Evolutionary conservation across 2,888 invertebrate genomes (phyloP).

Genomic region (Sicus ferrugineus): DNA sequence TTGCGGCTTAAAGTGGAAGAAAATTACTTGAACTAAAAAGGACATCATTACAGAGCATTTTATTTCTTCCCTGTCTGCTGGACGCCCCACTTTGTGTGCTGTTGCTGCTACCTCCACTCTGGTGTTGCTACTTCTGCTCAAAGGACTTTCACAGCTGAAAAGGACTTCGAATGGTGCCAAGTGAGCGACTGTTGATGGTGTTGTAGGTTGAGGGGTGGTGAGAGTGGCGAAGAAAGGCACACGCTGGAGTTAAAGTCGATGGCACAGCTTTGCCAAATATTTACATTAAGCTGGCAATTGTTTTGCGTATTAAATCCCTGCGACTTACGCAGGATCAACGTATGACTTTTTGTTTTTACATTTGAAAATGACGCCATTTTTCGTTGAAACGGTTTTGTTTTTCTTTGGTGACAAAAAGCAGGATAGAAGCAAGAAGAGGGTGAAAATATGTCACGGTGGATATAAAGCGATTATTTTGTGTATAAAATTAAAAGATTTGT

Average conservation of each 20-base stretch:
- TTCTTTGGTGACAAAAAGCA: no score
- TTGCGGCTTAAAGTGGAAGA: conserved; percentile 22
- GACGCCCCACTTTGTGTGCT: neutral
- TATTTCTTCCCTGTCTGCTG: neutral
- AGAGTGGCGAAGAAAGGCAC: neutral
- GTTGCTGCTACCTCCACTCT: neutral
- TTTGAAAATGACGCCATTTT: no score
- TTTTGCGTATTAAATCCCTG: conserved; percentile 25
- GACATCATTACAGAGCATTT: conserved; percentile 25
- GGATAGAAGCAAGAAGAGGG: no score
- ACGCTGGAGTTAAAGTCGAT: no score
- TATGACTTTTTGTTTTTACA: no score
- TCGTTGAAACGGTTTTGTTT: no score
- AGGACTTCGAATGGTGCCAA: neutral
- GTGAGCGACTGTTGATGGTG: neutral
- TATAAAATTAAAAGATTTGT: no score
- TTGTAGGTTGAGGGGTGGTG: neutral
- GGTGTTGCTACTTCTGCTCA: conserved; percentile 7
- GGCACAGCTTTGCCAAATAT: conserved; percentile 22
- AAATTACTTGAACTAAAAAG: conserved; percentile 22
- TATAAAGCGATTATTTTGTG: no score
- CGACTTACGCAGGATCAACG: conserved; percentile 28
- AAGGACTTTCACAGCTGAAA: neutral
- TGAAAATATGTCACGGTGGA: no score
- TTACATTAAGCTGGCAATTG: conserved; percentile 28